Evolutionary conservation across 2,888 invertebrate genomes (phyloP), one percentile per base, ranked within the genome.

Genomic region (Platycheirus albimanus): DNA sequence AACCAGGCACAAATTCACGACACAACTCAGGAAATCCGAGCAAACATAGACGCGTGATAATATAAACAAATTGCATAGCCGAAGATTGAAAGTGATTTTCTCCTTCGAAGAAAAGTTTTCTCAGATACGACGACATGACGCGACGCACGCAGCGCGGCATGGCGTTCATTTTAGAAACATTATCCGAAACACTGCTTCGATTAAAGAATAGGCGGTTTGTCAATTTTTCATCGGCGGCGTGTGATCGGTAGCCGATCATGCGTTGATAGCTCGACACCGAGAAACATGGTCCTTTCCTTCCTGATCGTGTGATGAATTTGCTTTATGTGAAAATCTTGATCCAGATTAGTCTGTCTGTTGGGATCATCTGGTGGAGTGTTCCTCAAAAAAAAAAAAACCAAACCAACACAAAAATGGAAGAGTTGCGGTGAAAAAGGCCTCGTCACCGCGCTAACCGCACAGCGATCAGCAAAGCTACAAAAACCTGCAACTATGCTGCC

Each of bases 21-120:
- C 41, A 58, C 81, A 76, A 72, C 66, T 76, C 81, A 81, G 76
- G 77, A 76, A 81, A 77, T 71, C 71, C 81, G 81, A 74, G 69
- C 83, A 83, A 83, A 83, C 83, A 83, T 83, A 78, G 69, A 77
- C 78, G 78, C 71, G 43, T 61, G 61, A 61, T 83, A 56, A 61
- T 67, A 78, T 83, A 83, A 83, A 83, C 83, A 83, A 81, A 64
- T 45, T 66, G 51, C 56, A n/a, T 61, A 43, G 33, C 38, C 36
- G 43, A 72, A 63, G 41, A 77, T 74, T 61, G 63, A 83, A 78
- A 78, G 61, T 72, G 64, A 77, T 77, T 71, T 83, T 77, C n/a
- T n/a, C 56, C 47, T 30, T 15, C 24, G 20, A 56, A 20, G 38
- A 81, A 71, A 71, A 41, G 28, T 33, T 63, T 63, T 20, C 15